Percentiles rank a stretch among this genome's conserved stretches.
Conservation (phyloP, 2,113 vertebrate species). For the Microcebus murinus region DNA sequence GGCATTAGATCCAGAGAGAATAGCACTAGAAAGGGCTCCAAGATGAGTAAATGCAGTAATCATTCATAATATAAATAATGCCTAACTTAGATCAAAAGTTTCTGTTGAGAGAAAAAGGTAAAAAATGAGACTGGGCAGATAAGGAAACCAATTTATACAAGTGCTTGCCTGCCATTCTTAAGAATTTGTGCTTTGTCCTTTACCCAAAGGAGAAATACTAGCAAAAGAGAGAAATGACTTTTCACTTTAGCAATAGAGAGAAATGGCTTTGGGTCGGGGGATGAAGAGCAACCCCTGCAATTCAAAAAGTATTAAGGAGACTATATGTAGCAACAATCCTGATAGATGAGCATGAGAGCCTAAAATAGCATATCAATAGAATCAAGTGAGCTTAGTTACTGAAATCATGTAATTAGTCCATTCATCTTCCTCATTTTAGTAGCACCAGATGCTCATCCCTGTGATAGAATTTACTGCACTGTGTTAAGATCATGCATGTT, state of each 20-base stretch:
- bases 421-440: background rate
- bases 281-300: background rate
- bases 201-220: background rate
- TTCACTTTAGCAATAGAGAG: background rate
- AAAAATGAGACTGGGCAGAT: background rate
- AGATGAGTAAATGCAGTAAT: background rate
- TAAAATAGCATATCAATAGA: background rate
- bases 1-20: background rate
- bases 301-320: background rate
- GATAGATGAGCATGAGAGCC: too few species aligned
- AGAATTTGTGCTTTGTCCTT: background rate
- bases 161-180: background rate
- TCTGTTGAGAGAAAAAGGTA: background rate
- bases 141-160: background rate
- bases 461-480: background rate
- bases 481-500: background rate
- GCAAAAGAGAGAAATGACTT: background rate
- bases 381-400: background rate
- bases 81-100: background rate
- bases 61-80: background rate
- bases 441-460: background rate
- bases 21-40: background rate
- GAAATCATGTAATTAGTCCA: background rate
- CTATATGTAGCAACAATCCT: background rate
- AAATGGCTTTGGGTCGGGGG: background rate